Percentiles rank a stretch among this genome's conserved stretches.
Conservation (phyloP, 2,797 vertebrate genomes). For the Squalus acanthias region DNA sequence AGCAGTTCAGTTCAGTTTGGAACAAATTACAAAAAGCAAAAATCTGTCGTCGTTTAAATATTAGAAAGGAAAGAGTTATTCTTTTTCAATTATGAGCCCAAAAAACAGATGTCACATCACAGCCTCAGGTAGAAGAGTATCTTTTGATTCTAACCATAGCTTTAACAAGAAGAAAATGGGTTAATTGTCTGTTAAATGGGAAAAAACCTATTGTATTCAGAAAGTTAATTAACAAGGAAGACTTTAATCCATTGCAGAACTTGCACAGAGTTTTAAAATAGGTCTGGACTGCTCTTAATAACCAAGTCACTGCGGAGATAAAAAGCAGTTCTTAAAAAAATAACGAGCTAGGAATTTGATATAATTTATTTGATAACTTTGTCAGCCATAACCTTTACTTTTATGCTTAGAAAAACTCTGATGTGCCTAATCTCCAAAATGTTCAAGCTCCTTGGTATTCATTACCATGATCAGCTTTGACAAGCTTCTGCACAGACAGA, state of each 20-base stretch:
- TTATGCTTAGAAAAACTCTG: background rate
- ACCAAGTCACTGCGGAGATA: background rate
- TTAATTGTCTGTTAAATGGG: background rate
- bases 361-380: background rate
- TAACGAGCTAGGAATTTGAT: background rate
- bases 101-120: conserved; percentile 25
- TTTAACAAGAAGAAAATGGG: conserved; percentile 15
- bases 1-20: background rate
- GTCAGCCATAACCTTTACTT: background rate
- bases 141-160: background rate
- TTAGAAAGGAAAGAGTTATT: background rate
- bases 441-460: background rate
- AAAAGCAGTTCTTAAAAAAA: background rate
- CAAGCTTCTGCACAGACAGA: background rate
- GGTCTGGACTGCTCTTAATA: background rate
- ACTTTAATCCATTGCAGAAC: background rate
- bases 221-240: background rate
- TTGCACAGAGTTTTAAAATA: background rate
- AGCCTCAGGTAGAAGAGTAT: background rate
- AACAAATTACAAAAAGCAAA: background rate
- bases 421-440: background rate
- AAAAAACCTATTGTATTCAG: background rate
- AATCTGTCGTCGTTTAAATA: background rate
- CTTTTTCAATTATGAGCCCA: background rate
- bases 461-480: background rate